Percentiles rank a stretch among this genome's conserved stretches.
Evolutionary conservation across 1,140 invertebrate species (phyloP).

Genomic region (Stegodyphus dumicola): DNA sequence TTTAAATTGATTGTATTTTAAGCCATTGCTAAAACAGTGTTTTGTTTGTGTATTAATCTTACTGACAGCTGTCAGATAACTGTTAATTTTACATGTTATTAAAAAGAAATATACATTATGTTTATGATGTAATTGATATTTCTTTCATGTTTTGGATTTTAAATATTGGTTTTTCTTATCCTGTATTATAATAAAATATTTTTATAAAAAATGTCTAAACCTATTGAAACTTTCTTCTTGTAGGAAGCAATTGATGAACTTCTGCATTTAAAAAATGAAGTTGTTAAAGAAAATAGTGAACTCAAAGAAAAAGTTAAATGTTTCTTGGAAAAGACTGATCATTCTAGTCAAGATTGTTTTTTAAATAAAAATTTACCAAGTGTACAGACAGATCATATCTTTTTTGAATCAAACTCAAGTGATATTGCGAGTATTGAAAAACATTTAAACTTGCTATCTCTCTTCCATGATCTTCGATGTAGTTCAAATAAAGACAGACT

Average conservation of each 20-base stretch:
- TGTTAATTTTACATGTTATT: not conserved
- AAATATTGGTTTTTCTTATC: constrained; percentile 16
- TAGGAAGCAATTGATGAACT: constrained; percentile 66
- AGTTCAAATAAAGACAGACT: constrained; percentile 1
- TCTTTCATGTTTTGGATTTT: not conserved
- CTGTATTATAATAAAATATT: constrained; percentile 65
- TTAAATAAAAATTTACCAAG: not conserved
- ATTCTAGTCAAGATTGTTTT: not conserved
- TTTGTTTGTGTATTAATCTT: too few relatives aligned
- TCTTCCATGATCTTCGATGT: constrained; percentile 19
- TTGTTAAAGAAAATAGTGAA: constrained; percentile 57
- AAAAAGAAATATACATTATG: not conserved
- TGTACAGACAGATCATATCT: not conserved
- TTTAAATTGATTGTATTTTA: too few relatives aligned
- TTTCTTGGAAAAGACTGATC: not conserved
- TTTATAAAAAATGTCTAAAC: not conserved
- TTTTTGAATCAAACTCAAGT: not conserved
- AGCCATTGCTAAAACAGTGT: too few relatives aligned
- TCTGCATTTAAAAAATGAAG: constrained; percentile 64
- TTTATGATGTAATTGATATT: not conserved
- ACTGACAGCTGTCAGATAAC: not conserved
- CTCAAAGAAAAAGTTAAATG: constrained; percentile 19
- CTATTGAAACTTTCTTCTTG: not conserved
- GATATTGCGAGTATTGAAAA: not conserved
- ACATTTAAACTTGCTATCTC: constrained; percentile 6